phyloP scores from a whole-genome alignment of 2,888 invertebrate species.

The Euzophera pinguis region DNA sequence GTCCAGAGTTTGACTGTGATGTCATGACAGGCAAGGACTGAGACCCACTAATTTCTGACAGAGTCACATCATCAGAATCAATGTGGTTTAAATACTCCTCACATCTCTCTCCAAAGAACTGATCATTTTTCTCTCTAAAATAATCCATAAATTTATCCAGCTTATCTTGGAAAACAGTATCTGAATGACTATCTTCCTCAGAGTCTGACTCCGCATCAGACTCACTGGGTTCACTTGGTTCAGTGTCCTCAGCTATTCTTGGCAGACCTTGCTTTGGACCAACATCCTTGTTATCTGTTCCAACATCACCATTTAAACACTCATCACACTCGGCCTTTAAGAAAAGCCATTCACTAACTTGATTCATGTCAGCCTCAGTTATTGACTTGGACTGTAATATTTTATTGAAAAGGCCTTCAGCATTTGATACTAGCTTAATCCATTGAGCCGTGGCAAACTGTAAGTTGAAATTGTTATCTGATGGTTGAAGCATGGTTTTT shows the following conservation, averaged over 20 bases:
- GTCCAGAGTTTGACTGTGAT: slow-evolving; percentile 68
- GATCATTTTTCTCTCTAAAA: slow-evolving; percentile 85
- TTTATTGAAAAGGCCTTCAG: slow-evolving; percentile 90
- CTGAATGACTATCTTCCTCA: slow-evolving; percentile 78
- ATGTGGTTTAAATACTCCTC: slow-evolving; percentile 79
- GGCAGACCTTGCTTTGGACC: slow-evolving; percentile 67
- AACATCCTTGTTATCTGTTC: slow-evolving; percentile 63
- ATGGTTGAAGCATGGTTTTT: slow-evolving; percentile 47
- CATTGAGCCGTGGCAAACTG: slow-evolving; percentile 92
- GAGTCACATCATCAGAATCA: slow-evolving; percentile 74
- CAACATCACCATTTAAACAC: slow-evolving; percentile 82
- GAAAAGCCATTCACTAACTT: slow-evolving; percentile 89
- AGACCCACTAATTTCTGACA: slow-evolving; percentile 73
- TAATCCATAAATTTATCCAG: slow-evolving; percentile 85
- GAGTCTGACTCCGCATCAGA: slow-evolving; percentile 82
- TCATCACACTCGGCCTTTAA: slow-evolving; percentile 93
- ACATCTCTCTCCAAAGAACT: slow-evolving; percentile 80
- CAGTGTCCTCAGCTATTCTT: slow-evolving; percentile 75
- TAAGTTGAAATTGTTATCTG: slow-evolving; percentile 81
- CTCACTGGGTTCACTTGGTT: slow-evolving; percentile 81
- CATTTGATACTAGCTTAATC: slow-evolving; percentile 90
- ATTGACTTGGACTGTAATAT: slow-evolving; percentile 85
- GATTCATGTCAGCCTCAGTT: slow-evolving; percentile 85
- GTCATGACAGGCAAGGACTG: slow-evolving; percentile 71
- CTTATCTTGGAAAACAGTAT: slow-evolving; percentile 84